Percentiles rank a stretch among this genome's conserved stretches.
Conservation (phyloP, 1,140 invertebrate genomes). For the Drosophila equinoxialis region DNA sequence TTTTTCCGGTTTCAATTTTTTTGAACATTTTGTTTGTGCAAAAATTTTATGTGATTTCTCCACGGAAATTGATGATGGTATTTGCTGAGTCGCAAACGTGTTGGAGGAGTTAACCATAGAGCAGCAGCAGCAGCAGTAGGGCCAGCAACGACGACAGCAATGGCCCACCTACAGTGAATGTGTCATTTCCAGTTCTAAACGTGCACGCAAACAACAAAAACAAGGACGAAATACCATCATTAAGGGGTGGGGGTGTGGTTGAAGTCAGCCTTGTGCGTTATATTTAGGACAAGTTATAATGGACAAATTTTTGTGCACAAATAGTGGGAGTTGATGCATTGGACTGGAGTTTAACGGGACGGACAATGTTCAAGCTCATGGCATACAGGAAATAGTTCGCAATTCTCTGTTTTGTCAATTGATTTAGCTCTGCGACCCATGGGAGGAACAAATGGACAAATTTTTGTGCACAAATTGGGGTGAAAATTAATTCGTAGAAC, state of each 20-base stretch:
- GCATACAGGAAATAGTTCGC: conserved; percentile 66
- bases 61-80: conserved; percentile 81
- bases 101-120: conserved; percentile 68
- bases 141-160: conserved; percentile 16
- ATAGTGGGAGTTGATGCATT: conserved; percentile 10
- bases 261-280: conserved; percentile 34
- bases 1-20: conserved; percentile 19
- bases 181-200: conserved; percentile 80
- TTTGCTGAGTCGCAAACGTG: conserved; percentile 80
- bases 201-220: conserved; percentile 70
- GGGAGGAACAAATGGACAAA: conserved; percentile 38
- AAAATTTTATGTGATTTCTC: conserved; percentile 81
- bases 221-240: neutral
- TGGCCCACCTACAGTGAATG: conserved; percentile 78
- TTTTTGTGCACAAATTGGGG: conserved; percentile 22
- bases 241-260: neutral
- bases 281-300: no score
- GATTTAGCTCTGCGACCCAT: conserved; percentile 53
- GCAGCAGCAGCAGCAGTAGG: conserved; percentile 11
- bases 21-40: conserved; percentile 78
- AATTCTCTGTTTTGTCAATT: conserved; percentile 58
- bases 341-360: conserved; percentile 9
- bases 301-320: no score
- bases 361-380: conserved; percentile 38
- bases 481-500: conserved; percentile 22